A percentile compares a stretch with the other conserved stretches of the same genome.
Conservation (phyloP, 1,140 invertebrate species). For the Anagrus nilaparvatae region DNA sequence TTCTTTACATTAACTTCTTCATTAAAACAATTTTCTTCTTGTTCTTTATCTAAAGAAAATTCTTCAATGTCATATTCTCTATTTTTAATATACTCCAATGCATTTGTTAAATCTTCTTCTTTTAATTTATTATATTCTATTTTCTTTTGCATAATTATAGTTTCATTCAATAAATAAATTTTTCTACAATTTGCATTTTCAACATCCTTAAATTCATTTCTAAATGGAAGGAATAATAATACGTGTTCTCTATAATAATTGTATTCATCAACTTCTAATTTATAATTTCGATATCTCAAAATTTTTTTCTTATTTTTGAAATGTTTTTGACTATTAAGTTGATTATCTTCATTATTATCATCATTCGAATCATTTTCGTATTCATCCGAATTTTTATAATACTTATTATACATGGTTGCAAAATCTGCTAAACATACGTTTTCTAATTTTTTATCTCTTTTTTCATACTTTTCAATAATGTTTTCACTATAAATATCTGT, state of each 20-base stretch:
- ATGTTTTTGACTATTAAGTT: not conserved
- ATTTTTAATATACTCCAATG: not conserved
- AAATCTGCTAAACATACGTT: not conserved
- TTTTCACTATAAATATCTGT: not conserved
- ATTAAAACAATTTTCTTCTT: not conserved
- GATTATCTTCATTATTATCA: not conserved
- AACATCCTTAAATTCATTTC: not conserved
- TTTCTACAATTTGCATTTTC: slow-evolving; percentile 9
- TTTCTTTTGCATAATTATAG: not conserved
- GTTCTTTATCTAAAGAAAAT: not conserved
- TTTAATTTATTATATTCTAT: not conserved
- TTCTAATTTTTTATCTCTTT: not conserved
- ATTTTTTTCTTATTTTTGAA: not conserved
- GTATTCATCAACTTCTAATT: not conserved
- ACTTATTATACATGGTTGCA: not conserved
- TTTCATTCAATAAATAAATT: slow-evolving; percentile 6
- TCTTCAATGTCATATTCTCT: not conserved
- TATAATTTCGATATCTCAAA: not conserved
- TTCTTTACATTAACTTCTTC: not conserved
- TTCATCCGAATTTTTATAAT: not conserved
- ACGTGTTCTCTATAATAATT: not conserved
- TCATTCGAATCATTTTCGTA: not conserved
- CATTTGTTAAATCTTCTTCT: not conserved
- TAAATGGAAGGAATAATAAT: not conserved
- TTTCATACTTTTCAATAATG: slow-evolving; percentile 1